Evolutionary conservation across 2,113 vertebrate species (phyloP).

Genomic region (Sinocyclocheilus anshuiensis): DNA sequence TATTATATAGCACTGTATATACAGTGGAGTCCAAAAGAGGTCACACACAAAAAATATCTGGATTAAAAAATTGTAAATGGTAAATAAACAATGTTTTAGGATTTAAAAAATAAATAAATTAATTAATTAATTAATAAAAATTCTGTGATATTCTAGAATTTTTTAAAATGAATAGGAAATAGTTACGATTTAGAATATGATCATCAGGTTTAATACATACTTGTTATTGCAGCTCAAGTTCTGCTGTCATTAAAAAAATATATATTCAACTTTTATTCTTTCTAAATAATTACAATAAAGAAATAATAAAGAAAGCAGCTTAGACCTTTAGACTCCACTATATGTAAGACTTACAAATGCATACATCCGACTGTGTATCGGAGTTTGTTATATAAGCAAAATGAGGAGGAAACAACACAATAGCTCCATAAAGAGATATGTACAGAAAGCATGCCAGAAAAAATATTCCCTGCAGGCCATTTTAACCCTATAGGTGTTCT

Average conservation of each 20-base stretch:
- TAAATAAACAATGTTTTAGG: background rate
- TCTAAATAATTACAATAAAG: background rate
- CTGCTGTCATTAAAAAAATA: too few species aligned
- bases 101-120: too few species aligned
- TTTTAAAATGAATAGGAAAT: too few species aligned
- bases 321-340: too few species aligned
- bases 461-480: background rate
- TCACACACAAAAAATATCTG: background rate
- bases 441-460: slow-evolving; percentile 4
- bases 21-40: background rate
- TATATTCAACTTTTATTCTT: too few species aligned
- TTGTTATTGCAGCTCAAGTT: too few species aligned
- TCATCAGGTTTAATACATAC: too few species aligned
- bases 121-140: too few species aligned
- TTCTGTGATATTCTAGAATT: too few species aligned
- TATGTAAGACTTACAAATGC: too few species aligned
- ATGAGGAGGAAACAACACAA: background rate
- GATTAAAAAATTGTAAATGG: background rate
- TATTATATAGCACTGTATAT: background rate
- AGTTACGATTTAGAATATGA: too few species aligned
- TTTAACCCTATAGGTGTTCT: background rate
- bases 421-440: background rate
- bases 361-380: background rate
- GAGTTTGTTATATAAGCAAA: background rate
- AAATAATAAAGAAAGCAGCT: too few species aligned